Evolutionary conservation across 2,888 invertebrate species (phyloP), one percentile per base, ranked within the genome.

Genomic region (Gisinianus flammeolus): DNA sequence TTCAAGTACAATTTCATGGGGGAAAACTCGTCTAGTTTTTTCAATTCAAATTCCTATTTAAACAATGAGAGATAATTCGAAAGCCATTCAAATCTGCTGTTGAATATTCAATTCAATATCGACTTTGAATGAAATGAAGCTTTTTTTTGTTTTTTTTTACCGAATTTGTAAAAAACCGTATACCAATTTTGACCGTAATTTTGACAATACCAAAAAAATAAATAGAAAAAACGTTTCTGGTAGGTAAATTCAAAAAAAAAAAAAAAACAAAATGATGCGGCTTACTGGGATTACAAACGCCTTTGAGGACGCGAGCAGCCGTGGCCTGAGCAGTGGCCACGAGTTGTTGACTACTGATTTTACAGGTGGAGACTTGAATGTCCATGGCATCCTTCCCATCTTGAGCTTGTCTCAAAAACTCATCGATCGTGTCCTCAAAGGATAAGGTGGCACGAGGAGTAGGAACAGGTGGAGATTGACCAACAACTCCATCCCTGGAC

Each of bases 271-370:
- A n/a, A n/a, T n/a, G n/a, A n/a, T n/a, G n/a, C 16, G 12, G 78
- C 85, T 85, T 80, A 86, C 86, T 83, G 31, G 87, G 85, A 78
- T 86, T 87, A 79, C 88, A 88, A 66, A 87, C 85, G 70, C 87
- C 87, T 5, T 86, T 87, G 0, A 88, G 85, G 16, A 88, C 87
- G 70, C 86, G 85, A 2, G 87, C 87, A 6, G 87, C 87, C 0
- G 87, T 87, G 5, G 88, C 86, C 79, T 86, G 86, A 30, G 88
- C 88, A 28, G 86, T 86, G 0, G 87, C 87, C 3, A 87, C 86
- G 12, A 88, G 83, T 79, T 87, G 86, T 70, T 87, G 86, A 3
- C 87, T 87, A 12, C 85, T 86, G 66, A 88, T 86, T 81, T 85
- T 86, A 79, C 88, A 88, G 16, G 84, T 86, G 2, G 87, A 86